Conservation (phyloP, 2,888 invertebrate species). For the Andrena praecox region DNA sequence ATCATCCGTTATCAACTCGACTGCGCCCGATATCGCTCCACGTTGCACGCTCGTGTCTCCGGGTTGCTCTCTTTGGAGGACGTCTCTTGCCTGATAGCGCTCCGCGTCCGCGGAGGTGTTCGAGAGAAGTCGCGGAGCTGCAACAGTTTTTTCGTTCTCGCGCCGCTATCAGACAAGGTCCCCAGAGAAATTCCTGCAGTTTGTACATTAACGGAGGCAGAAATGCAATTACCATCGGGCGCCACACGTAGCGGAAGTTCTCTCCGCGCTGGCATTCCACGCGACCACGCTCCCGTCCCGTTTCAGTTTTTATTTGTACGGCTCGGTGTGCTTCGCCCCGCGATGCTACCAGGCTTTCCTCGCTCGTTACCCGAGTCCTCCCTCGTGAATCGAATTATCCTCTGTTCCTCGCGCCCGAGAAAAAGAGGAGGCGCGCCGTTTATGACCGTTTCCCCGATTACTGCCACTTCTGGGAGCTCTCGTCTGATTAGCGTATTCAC, state of each 20-base stretch:
- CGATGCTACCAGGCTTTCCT: slow-evolving; percentile 47
- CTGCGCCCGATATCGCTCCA: slow-evolving; percentile 17
- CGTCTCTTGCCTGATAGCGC: not conserved
- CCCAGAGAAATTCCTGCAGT: slow-evolving; percentile 57
- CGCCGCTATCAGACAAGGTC: slow-evolving; percentile 23
- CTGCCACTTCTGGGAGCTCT: slow-evolving; percentile 49
- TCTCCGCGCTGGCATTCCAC: slow-evolving; percentile 45
- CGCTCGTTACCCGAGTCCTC: slow-evolving; percentile 55
- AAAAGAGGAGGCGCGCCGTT: slow-evolving; percentile 59
- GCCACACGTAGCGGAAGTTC: slow-evolving; percentile 43
- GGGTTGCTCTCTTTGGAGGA: not conserved
- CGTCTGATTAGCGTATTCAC: slow-evolving; percentile 52
- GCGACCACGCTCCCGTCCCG: slow-evolving; percentile 43
- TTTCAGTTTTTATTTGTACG: slow-evolving; percentile 69
- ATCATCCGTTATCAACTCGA: slow-evolving; percentile 34
- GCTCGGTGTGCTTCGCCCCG: slow-evolving; percentile 43
- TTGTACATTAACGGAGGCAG: slow-evolving; percentile 44
- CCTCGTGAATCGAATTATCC: slow-evolving; percentile 67
- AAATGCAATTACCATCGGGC: slow-evolving; percentile 67
- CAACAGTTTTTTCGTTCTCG: not conserved
- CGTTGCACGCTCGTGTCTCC: not conserved
- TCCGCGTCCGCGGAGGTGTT: not conserved
- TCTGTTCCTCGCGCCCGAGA: slow-evolving; percentile 30
- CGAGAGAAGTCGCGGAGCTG: not conserved
- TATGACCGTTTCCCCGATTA: slow-evolving; percentile 58